Evolutionary conservation across 1,140 invertebrate species (phyloP), one percentile per base, ranked within the genome.

Genomic region (Babylonia areolata): DNA sequence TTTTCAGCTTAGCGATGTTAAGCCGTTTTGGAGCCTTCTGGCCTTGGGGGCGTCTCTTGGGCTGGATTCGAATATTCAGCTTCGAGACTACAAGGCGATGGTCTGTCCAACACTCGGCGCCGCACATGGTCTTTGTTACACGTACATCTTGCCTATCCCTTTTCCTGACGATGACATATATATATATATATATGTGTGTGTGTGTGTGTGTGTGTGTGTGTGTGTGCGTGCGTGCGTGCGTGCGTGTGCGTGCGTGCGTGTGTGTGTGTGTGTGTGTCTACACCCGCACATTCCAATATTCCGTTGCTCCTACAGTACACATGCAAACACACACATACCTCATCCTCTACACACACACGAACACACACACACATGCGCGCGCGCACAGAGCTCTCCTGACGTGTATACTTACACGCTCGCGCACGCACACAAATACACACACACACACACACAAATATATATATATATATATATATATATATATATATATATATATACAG

Each of bases 161-260:
- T 37, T 12, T 31, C 5, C 28, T 11, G 0, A 31, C 31, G 73
- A 31, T n/a, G 11, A 33, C 31, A 20, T 1, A 11, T 35, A 33
- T 77, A 33, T 77, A 6, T 77, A 11, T 77, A 5, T 77, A 33
- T 35, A 20, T 35, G 33, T 35, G 73, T 75, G 73, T 35, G 33
- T 35, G 73, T 35, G 73, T 35, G 15, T 75, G 73, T 75, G 73
- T 75, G 73, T 75, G 73, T 75, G 73, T 75, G 73, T 75, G 73
- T 75, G 73, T 75, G 73, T 35, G 73, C 31, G 73, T 35, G 73
- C 31, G 73, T 20, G 73, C 31, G 73, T 35, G 73, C 35, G 73
- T 35, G 73, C 35, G 73, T 35, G 73, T 75, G 73, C 20, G 73
- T 75, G 73, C 37, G 33, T 75, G 73, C 37, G 73, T 75, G 73